Conservation (phyloP, 1,140 invertebrate genomes). For the Ostrea edulis region DNA sequence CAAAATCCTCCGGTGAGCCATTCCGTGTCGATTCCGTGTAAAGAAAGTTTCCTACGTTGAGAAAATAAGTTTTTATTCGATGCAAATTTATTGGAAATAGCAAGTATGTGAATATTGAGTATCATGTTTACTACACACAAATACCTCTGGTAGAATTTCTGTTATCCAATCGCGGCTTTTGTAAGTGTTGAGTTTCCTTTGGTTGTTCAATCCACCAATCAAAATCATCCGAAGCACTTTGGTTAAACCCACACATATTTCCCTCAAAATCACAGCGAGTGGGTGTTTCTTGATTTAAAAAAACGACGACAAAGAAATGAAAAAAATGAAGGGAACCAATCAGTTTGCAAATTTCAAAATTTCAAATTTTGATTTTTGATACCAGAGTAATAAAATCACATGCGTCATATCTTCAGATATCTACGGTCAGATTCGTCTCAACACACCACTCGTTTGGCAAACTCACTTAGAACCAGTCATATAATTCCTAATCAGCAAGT, state of each 20-base stretch:
- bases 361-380: no score
- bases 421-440: no score
- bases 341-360: no score
- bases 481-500: no score
- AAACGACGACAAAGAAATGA: no score
- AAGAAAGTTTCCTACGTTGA: background rate
- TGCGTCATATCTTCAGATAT: no score
- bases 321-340: no score
- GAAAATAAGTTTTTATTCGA: background rate
- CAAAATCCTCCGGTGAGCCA: background rate
- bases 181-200: background rate
- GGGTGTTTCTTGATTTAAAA: constrained; percentile 24
- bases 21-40: background rate
- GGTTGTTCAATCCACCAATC: constrained; percentile 46
- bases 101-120: background rate
- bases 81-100: background rate
- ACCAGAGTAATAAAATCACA: no score
- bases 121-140: background rate
- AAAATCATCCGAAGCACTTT: constrained; percentile 17
- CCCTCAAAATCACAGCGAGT: constrained; percentile 55
- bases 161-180: constrained; percentile 32
- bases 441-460: no score
- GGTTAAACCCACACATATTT: constrained; percentile 56
- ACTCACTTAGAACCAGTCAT: no score
- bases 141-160: constrained; percentile 12